Percentiles rank a stretch among this genome's conserved stretches.
Evolutionary conservation across 2,888 invertebrate genomes (phyloP).

Genomic region (Biston stratarius): DNA sequence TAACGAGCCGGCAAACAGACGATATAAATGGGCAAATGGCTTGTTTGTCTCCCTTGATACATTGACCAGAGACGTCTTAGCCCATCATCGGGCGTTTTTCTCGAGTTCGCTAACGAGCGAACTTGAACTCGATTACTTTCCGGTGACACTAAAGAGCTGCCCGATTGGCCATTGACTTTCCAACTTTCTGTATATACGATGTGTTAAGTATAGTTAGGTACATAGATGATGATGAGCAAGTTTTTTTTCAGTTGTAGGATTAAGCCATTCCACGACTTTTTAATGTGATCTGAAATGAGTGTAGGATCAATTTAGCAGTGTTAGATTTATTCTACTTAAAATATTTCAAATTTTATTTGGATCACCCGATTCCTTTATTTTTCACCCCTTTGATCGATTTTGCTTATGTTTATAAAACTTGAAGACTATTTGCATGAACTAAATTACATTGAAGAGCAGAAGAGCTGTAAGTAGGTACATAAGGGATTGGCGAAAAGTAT

Average conservation of each 20-base stretch:
- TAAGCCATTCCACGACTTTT: background rate
- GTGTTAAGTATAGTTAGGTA: conserved; percentile 4
- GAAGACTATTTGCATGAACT: too few relatives aligned
- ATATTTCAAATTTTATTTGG: too few relatives aligned
- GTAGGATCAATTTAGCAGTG: background rate
- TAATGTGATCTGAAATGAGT: background rate
- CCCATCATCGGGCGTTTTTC: conserved; percentile 39
- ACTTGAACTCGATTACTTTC: conserved; percentile 40
- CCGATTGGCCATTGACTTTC: conserved; percentile 16
- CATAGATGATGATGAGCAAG: background rate
- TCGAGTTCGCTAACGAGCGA: conserved; percentile 48
- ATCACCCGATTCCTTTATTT: too few relatives aligned
- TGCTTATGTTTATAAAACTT: too few relatives aligned
- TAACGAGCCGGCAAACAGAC: conserved; percentile 60
- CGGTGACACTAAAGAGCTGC: conserved; percentile 24
- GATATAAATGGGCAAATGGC: conserved; percentile 60
- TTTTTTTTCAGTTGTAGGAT: background rate
- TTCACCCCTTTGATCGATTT: too few relatives aligned
- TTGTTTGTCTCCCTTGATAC: conserved; percentile 60
- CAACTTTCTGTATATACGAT: conserved; percentile 16
- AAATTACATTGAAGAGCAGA: too few relatives aligned
- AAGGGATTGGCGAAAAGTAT: too few relatives aligned
- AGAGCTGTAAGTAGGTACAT: too few relatives aligned
- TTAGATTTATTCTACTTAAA: too few relatives aligned
- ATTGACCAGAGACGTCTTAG: conserved; percentile 47